Conservation (phyloP, 2,113 vertebrate genomes). For the Rutilus rutilus region DNA sequence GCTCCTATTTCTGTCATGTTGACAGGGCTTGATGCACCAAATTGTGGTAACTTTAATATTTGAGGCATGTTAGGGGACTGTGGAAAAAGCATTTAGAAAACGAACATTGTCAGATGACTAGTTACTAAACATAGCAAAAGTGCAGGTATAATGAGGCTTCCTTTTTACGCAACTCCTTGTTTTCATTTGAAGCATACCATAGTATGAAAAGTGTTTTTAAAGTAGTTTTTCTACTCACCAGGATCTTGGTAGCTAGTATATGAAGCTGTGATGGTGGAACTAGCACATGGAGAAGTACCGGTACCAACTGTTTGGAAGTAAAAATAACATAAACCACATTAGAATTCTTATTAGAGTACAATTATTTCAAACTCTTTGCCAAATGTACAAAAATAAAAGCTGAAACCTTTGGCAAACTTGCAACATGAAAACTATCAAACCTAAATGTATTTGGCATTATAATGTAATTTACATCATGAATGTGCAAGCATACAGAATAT, state of each 20-base stretch:
- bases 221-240: slow-evolving; percentile 10
- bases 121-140: background rate
- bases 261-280: background rate
- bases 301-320: slow-evolving; percentile 1
- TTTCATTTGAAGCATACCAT: background rate
- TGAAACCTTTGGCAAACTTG: too few species aligned
- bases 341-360: too few species aligned
- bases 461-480: background rate
- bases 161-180: background rate
- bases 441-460: too few species aligned
- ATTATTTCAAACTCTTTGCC: background rate
- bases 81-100: background rate
- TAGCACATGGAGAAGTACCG: background rate
- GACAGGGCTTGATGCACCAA: background rate
- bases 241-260: background rate
- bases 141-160: background rate
- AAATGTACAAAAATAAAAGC: background rate
- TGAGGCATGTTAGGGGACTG: background rate
- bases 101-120: background rate
- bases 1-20: background rate
- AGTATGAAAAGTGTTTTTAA: background rate
- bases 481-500: background rate
- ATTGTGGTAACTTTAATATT: background rate
- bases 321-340: slow-evolving; percentile 8
- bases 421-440: background rate